Evolutionary conservation across 2,888 invertebrate genomes (phyloP), one percentile per base, ranked within the genome.

Genomic region (Dusona sp.): DNA sequence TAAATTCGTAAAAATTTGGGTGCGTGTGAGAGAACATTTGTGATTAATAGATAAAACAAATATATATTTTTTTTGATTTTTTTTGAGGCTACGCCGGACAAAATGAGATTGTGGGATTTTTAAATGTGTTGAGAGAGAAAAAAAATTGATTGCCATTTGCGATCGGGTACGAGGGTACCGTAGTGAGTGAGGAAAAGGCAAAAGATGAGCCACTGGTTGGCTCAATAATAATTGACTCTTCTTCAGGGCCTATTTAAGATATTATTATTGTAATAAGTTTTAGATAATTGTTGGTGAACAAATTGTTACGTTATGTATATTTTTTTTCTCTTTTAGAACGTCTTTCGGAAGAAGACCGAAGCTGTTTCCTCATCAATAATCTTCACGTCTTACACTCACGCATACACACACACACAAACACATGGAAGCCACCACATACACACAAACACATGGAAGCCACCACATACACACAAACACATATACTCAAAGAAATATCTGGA

Each of bases 221-320:
- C 48, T 72, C 68, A 57, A 13, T 29, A 45, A 81, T 45, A 72
- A 64, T 74, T 65, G 38, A 75, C 42, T 79, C 64, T 72, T 42
- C n/a, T 72, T 45, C 72, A 75, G 67, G 86, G 86, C 86, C 86
- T 86, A 83, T 48, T 61, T 83, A 79, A 72, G 75, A 79, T 67
- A 75, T 67, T 72, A 80, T 73, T 42, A 72, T 54, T 57, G 75
- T 48, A 57, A 75, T 80, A 79, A 79, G 51, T 80, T 77, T 61
- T 57, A 65, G 65, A 68, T 33, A 29, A 75, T 75, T 51, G 61
- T 74, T 68, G 22, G 22, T 80, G 6, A 54, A 61, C 19, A n/a
- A n/a, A 54, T 48, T 70, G 70, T 64, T 29, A 51, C 64, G 29
- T 67, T 51, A 16, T 42, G 6, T 33, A n/a, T 22, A 33, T 54